These are phyloP conservation scores for Porites rus DNA, from an alignment of 92 coral and sea anemone species.

Conservation along the genomic window DNA sequence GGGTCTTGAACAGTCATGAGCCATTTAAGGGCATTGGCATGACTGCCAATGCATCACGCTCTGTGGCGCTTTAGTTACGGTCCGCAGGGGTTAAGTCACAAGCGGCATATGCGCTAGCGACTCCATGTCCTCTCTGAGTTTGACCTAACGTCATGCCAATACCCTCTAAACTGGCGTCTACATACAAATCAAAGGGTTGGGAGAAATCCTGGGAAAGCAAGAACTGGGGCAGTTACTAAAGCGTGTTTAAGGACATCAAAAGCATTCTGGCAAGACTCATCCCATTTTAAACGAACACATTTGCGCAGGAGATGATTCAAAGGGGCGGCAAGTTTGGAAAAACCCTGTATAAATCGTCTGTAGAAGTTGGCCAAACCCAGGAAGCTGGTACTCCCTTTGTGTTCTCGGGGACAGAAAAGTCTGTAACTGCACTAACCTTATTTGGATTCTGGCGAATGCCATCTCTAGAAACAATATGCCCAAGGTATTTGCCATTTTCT, in stretches of 20 bases:
- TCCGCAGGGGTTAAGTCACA: slow-evolving; percentile 38
- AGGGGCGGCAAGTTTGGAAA: slow-evolving; percentile 52
- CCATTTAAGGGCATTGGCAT: slow-evolving; percentile 49
- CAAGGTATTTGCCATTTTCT: slow-evolving; percentile 47
- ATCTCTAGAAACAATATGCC: slow-evolving; percentile 48
- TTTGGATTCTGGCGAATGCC: slow-evolving; percentile 61
- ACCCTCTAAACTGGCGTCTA: slow-evolving; percentile 44
- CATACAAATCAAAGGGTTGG: slow-evolving; percentile 43
- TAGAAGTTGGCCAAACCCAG: slow-evolving; percentile 63
- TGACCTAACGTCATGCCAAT: slow-evolving; percentile 50
- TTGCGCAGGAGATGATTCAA: slow-evolving; percentile 45
- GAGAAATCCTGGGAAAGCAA: slow-evolving; percentile 61
- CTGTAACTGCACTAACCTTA: slow-evolving; percentile 53
- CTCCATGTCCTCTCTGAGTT: slow-evolving; percentile 28
- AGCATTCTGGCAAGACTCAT: slow-evolving; percentile 24
- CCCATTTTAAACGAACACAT: slow-evolving; percentile 41
- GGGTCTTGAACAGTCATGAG: slow-evolving; percentile 30
- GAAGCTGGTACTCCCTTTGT: slow-evolving; percentile 57
- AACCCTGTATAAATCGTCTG: slow-evolving; percentile 48
- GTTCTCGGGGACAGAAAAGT: slow-evolving; percentile 40
- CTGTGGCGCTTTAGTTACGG: slow-evolving; percentile 47
- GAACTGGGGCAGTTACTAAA: slow-evolving; percentile 43
- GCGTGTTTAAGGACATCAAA: slow-evolving; percentile 42
- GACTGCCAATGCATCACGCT: slow-evolving; percentile 54
- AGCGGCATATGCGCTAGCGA: slow-evolving; percentile 39